Evolutionary conservation across 2,888 invertebrate genomes (phyloP), one percentile per base, ranked within the genome.

Genomic region (Spodoptera picta): DNA sequence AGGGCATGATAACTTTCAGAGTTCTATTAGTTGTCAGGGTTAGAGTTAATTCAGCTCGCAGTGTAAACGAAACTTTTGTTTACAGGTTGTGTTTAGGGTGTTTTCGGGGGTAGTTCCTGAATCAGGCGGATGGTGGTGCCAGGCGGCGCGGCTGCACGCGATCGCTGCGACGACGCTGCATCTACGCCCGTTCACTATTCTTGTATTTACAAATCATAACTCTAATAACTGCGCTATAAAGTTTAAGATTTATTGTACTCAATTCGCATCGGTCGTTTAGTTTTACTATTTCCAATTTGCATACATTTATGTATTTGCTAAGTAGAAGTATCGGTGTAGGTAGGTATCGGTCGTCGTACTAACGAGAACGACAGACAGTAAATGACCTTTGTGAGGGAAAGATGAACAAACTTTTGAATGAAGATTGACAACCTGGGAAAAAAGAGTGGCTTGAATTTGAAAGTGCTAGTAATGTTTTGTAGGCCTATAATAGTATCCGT

Each of bases 61-160:
- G 83, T 68, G 74, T 77, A 60, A 76, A 74, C 75, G 85, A 74
- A 80, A 81, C 79, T 76, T 87, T 90, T 92, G 91, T 92, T 92
- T 90, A 91, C 90, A 87, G 85, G 73, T 80, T 71, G 79, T 77
- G 76, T 79, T 81, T 74, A 79, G 87, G 86, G 86, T 83, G 86
- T 86, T 85, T 87, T 88, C 65, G 86, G 87, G 88, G 90, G 92
- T 87, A 90, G 89, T 90, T 90, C 87, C 90, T 87, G 87, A 86
- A 84, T 80, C 80, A 83, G 84, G 90, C 78, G 87, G 89, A 84
- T 89, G 93, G 92, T 85, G 88, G 95, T 95, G 87, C 95, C 96
- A 95, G 95, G 95, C 93, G 65, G 69, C 68, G 77, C 60, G 79
- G 82, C 83, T 90, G 91, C 94, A 94, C 94, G 94, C 93, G 95